Percentiles rank a stretch among this genome's conserved stretches.
These are phyloP conservation scores for Xestia c-nigrum DNA, from an alignment of 2,888 invertebrate species.

Conservation along the genomic window DNA sequence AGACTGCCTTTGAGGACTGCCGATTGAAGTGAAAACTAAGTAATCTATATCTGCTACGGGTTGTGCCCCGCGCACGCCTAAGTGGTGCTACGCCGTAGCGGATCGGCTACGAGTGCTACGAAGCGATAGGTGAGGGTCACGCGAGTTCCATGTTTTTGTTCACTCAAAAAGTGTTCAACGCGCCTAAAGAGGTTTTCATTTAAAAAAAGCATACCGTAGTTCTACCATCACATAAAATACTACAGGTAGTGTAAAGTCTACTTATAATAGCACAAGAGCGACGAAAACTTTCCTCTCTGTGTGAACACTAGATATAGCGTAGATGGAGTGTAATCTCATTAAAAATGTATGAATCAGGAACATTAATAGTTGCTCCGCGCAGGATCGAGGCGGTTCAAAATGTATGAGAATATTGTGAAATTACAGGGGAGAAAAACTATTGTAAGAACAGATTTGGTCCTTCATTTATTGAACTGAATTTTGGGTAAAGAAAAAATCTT, in stretches of 20 bases:
- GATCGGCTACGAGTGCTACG: too few species aligned
- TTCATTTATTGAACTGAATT: neutral
- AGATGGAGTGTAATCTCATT: conserved; percentile 36
- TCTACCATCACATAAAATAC: neutral
- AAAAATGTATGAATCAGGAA: conserved; percentile 48
- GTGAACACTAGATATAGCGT: neutral
- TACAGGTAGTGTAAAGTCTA: neutral
- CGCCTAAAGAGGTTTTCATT: too few species aligned
- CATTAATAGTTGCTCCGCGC: neutral
- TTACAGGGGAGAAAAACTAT: neutral
- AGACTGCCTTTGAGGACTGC: too few species aligned
- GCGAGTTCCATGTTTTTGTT: too few species aligned
- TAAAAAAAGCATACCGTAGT: too few species aligned
- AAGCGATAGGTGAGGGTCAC: too few species aligned
- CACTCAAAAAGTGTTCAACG: too few species aligned
- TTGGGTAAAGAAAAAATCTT: too few species aligned
- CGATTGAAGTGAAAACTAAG: too few species aligned
- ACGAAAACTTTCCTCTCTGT: conserved; percentile 10
- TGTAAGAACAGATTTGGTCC: neutral
- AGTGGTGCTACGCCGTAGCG: too few species aligned
- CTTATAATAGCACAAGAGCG: neutral
- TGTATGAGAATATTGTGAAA: neutral
- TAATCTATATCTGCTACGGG: too few species aligned
- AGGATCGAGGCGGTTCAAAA: conserved; percentile 4
- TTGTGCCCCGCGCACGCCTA: too few species aligned